Evolutionary conservation across 2,888 invertebrate genomes (phyloP), one percentile per base, ranked within the genome.

Genomic region (Synergus umbraculus): DNA sequence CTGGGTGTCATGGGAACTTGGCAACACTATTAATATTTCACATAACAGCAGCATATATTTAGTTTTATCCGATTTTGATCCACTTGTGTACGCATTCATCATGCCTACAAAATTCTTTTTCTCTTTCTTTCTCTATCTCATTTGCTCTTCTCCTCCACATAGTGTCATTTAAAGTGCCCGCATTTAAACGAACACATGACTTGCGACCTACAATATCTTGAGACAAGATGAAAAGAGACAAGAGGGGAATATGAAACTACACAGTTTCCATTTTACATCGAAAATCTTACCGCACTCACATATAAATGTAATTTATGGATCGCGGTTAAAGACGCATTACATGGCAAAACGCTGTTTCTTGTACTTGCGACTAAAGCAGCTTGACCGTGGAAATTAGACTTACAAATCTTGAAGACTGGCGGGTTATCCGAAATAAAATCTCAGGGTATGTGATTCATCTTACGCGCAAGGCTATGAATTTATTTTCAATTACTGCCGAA

Each of bases 1-100:
- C 83, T 82, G 79, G 46, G 29, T 67, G 69, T 82, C 85, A 86
- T 85, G 86, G 87, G 86, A 87, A 87, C 86, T 83, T 80, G 73
- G 73, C 79, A 76, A 78, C 86, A 84, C 85, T 83, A 86, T 87
- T 86, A 86, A 86, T 86, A 86, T 87, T 86, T 87, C 85, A 86
- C 86, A 82, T 79, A 79, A 78, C 82, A 81, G 79, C 81, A 81
- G 79, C 76, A 78, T 76, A 67, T 49, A 80, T 76, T 37, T 10
- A 41, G 5, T 73, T 54, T 37, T 54, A 15, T 41, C 54, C 73
- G 12, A 69, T 69, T 66, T 46, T 13, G 22, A 46, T 69, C 69
- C 29, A 67, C 12, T 67, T 69, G 37, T 15, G 41, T 37, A 22
- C 15, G 18, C 15, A 69, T 46, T 69, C 8, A 69, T 49, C 49